Conservation (phyloP, 2,797 vertebrate genomes). For the Pteropus rufus region DNA sequence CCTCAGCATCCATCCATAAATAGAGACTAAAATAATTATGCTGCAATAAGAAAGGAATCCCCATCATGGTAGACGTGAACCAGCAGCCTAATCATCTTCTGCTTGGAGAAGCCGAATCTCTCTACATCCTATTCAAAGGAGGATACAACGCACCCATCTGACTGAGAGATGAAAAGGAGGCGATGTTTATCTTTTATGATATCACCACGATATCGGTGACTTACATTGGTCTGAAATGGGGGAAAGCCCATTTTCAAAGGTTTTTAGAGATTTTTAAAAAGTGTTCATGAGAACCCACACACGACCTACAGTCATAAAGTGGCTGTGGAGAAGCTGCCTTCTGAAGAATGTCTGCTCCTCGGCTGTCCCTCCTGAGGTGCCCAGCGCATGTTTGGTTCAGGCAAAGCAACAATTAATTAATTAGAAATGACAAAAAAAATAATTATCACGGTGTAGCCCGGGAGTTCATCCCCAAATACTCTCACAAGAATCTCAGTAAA, state of each 20-base stretch:
- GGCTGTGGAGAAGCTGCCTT: not conserved
- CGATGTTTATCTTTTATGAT: not conserved
- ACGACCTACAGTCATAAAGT: rapidly evolving
- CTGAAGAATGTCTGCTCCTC: rapidly evolving
- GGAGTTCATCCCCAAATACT: not conserved
- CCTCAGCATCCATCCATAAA: not conserved
- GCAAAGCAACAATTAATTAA: not conserved
- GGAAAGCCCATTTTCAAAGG: not conserved
- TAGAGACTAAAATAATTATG: not conserved
- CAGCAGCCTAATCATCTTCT: not conserved
- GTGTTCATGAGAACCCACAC: rapidly evolving
- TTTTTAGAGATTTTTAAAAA: not conserved
- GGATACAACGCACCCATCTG: not conserved
- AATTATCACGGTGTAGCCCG: not conserved
- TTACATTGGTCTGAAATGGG: not conserved
- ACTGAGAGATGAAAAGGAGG: not conserved
- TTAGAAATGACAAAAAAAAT: not conserved
- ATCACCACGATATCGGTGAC: not conserved
- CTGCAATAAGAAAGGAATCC: not conserved
- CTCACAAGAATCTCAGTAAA: not conserved
- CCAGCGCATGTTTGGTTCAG: not conserved
- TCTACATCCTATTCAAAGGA: not conserved
- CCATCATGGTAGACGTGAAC: not conserved
- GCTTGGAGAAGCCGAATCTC: not conserved
- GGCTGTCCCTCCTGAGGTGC: rapidly evolving